Conservation (phyloP, 2,888 invertebrate species). For the Linyphia triangularis region DNA sequence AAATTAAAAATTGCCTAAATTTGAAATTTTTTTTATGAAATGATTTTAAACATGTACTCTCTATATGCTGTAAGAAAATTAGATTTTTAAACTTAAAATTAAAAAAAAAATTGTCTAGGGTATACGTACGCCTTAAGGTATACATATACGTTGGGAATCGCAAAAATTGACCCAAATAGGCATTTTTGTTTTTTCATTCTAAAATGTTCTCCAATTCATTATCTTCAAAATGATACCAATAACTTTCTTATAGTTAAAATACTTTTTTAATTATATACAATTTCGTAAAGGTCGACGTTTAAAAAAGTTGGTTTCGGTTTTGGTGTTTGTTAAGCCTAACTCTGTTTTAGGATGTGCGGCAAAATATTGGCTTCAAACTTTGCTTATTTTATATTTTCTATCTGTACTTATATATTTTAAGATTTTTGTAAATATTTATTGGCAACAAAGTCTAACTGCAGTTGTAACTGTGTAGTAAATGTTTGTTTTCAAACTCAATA, state of each 20-base stretch:
- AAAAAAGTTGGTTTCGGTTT: background rate
- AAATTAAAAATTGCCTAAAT: no score
- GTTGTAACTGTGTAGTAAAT: background rate
- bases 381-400: background rate
- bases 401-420: background rate
- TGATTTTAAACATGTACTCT: no score
- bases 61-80: no score
- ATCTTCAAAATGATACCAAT: background rate
- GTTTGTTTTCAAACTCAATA: background rate
- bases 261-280: background rate
- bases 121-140: no score
- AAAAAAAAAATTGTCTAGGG: no score
- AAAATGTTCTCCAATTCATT: background rate
- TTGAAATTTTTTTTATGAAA: no score
- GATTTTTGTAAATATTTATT: background rate
- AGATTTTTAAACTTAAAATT: no score
- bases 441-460: background rate
- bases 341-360: background rate
- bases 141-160: no score
- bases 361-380: no score
- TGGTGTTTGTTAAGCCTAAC: background rate
- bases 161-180: no score
- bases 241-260: background rate
- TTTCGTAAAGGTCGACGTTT: background rate
- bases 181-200: background rate